Percentiles rank a stretch among this genome's conserved stretches.
Evolutionary conservation across 2,797 vertebrate species (phyloP).

Genomic region (Acrossocheilus wenchowensis): DNA sequence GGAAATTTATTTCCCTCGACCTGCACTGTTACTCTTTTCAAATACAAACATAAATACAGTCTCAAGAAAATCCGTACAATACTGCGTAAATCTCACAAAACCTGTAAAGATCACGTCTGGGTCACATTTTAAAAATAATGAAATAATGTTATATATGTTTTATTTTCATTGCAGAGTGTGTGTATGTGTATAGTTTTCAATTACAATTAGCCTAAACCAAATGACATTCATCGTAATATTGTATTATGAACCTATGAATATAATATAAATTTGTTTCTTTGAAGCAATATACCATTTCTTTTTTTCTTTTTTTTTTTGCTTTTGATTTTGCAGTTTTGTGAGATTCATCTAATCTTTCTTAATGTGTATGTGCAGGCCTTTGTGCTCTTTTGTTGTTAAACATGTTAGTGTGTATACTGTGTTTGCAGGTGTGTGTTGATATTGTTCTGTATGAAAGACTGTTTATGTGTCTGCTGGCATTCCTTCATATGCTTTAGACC

Average conservation of each 20-base stretch:
- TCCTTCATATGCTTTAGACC: conserved; percentile 1
- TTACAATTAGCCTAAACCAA: not conserved
- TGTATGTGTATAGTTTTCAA: not conserved
- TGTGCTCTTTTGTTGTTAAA: conserved; percentile 9
- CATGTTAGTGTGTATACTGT: not conserved
- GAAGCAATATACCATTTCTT: not conserved
- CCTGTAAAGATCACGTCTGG: not conserved
- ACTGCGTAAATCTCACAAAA: conserved; percentile 18
- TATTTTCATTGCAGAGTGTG: not conserved
- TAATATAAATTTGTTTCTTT: not conserved
- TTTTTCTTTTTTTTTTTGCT: not conserved
- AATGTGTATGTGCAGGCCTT: conserved; percentile 36
- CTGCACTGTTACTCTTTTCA: conserved; percentile 50
- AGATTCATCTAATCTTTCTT: conserved; percentile 39
- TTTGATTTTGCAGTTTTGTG: conserved; percentile 22
- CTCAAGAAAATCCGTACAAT: not conserved
- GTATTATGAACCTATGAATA: not conserved
- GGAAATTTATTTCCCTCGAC: conserved; percentile 51
- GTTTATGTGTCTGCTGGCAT: conserved; percentile 1
- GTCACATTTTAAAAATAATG: not conserved
- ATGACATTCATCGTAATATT: not conserved
- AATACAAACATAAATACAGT: not conserved
- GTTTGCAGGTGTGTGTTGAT: not conserved
- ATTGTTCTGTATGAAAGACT: not conserved
- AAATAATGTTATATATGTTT: not conserved